A percentile compares a stretch with the other conserved stretches of the same genome.
Conservation (phyloP, 2,888 invertebrate species). For the Petrolisthes cinctipes region DNA sequence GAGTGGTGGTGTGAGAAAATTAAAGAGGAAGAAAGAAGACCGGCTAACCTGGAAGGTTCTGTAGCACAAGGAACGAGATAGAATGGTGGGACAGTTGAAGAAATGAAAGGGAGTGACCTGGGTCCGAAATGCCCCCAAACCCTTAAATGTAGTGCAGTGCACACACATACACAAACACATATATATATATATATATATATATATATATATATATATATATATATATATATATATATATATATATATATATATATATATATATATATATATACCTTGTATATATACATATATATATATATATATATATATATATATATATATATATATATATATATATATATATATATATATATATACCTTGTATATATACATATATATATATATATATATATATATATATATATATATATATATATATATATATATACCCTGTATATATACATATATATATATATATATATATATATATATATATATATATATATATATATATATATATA, state of each 20-base stretch:
- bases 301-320: not conserved
- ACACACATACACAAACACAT: not conserved
- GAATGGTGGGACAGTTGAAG: too few relatives aligned
- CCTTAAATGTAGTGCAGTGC: not conserved
- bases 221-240: not conserved
- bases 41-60: too few relatives aligned
- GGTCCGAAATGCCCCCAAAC: too few relatives aligned
- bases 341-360: too few relatives aligned
- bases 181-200: conserved; percentile 1
- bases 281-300: not conserved
- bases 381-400: too few relatives aligned
- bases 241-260: conserved; percentile 1
- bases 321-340: too few relatives aligned
- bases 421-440: not conserved
- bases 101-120: too few relatives aligned
- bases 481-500: not conserved
- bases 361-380: too few relatives aligned
- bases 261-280: not conserved
- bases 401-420: not conserved
- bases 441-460: not conserved
- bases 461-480: conserved; percentile 1
- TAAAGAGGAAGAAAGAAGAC: too few relatives aligned
- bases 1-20: too few relatives aligned
- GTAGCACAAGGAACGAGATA: too few relatives aligned
- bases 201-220: conserved; percentile 1